Conservation (phyloP, 1,140 invertebrate species). For the Vanessa tameamea region DNA sequence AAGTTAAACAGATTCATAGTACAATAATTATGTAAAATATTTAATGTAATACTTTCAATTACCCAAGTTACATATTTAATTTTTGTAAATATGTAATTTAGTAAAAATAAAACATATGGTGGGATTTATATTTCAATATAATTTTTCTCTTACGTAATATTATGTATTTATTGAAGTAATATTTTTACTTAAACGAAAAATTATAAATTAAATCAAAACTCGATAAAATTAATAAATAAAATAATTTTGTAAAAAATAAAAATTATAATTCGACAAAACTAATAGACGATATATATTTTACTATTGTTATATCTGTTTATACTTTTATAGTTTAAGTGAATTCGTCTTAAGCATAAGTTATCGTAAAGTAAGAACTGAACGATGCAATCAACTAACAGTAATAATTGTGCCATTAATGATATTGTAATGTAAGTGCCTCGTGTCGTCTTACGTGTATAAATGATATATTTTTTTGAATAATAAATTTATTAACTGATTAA, state of each 20-base stretch:
- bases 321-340: not conserved
- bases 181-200: too few species aligned
- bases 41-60: not conserved
- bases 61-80: not conserved
- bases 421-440: constrained; percentile 42
- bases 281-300: not conserved
- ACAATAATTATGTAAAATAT: not conserved
- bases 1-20: not conserved
- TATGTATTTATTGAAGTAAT: too few species aligned
- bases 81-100: constrained; percentile 4
- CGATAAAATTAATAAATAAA: too few species aligned
- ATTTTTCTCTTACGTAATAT: too few species aligned
- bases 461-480: constrained; percentile 48
- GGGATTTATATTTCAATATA: too few species aligned
- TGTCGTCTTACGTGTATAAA: constrained; percentile 46
- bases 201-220: too few species aligned
- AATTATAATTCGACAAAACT: too few species aligned
- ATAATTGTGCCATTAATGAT: constrained; percentile 65
- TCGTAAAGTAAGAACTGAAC: not conserved
- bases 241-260: too few species aligned
- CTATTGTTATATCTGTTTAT: not conserved
- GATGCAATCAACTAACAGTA: constrained; percentile 23
- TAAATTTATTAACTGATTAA: constrained; percentile 42
- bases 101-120: not conserved
- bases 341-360: not conserved